A percentile compares a stretch with the other conserved stretches of the same genome.
Evolutionary conservation across 1,140 invertebrate species (phyloP).

Genomic region (Caerostris darwini): DNA sequence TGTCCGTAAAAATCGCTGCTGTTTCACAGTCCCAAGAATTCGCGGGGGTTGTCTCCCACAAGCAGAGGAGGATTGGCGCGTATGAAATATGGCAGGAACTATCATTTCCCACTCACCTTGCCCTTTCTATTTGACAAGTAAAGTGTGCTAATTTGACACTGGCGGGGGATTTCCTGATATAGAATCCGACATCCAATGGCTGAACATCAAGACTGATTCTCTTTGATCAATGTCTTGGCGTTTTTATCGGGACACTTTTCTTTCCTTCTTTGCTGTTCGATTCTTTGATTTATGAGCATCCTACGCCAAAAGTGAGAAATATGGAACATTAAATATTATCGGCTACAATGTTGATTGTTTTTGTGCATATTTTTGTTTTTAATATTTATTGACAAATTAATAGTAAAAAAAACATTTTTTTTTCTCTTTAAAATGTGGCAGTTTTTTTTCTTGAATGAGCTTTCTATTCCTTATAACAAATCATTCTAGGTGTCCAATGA

Average conservation of each 20-base stretch:
- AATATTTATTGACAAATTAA: too few species aligned
- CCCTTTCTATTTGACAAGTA: neutral
- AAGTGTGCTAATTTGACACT: conserved; percentile 19
- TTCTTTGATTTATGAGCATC: too few species aligned
- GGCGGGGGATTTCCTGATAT: neutral
- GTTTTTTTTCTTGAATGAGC: too few species aligned
- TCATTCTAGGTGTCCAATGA: too few species aligned
- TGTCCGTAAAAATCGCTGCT: neutral
- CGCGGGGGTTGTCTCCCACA: neutral
- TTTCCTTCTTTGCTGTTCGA: neutral
- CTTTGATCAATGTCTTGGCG: neutral
- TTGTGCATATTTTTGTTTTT: too few species aligned
- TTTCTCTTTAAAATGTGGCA: too few species aligned
- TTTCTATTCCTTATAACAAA: too few species aligned
- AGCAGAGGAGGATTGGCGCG: neutral
- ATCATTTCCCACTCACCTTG: conserved; percentile 27
- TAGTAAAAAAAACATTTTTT: too few species aligned
- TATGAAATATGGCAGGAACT: conserved; percentile 9
- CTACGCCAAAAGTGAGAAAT: too few species aligned
- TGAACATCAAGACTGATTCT: neutral
- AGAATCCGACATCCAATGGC: neutral
- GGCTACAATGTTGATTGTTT: too few species aligned
- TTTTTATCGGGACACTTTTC: neutral
- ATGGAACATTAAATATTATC: too few species aligned
- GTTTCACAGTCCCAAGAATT: neutral